phyloP scores from a whole-genome alignment of 2,113 vertebrate species.

The Entosphenus tridentatus region DNA sequence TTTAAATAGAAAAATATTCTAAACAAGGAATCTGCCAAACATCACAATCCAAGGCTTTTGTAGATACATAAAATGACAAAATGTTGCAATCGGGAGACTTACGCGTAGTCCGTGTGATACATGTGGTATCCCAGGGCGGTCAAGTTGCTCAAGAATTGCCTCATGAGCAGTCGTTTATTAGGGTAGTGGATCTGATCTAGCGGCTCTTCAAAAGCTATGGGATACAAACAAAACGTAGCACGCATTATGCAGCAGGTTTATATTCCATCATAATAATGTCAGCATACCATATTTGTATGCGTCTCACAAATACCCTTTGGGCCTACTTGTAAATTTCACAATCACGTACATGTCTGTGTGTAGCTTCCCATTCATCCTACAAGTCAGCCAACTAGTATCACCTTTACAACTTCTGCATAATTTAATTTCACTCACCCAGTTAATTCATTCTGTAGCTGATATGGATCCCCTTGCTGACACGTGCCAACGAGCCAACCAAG shows the following conservation, averaged over 20 bases:
- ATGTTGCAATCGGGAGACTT: slow-evolving; percentile 17
- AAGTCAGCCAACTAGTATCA: background rate
- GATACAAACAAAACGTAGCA: background rate
- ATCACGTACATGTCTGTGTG: background rate
- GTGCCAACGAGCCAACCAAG: slow-evolving; percentile 1
- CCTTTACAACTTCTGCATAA: background rate
- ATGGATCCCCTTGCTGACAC: too few relatives aligned
- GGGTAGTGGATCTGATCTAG: slow-evolving; percentile 31
- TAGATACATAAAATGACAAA: too few relatives aligned
- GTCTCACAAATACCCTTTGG: background rate
- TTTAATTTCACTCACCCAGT: slow-evolving; percentile 14
- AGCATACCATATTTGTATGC: background rate
- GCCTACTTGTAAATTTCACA: background rate
- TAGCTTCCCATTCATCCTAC: background rate
- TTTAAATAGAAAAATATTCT: too few relatives aligned
- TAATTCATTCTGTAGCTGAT: slow-evolving; percentile 8
- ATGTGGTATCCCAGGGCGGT: slow-evolving; percentile 39
- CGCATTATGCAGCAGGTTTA: background rate
- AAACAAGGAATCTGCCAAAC: too few relatives aligned
- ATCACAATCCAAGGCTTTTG: too few relatives aligned
- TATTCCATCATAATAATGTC: background rate
- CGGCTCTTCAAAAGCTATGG: background rate
- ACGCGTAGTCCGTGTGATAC: slow-evolving; percentile 31
- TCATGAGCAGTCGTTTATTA: slow-evolving; percentile 26
- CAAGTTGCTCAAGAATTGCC: slow-evolving; percentile 38